Evolutionary conservation across 2,888 invertebrate species (phyloP).

Genomic region (Agrypnus murinus): DNA sequence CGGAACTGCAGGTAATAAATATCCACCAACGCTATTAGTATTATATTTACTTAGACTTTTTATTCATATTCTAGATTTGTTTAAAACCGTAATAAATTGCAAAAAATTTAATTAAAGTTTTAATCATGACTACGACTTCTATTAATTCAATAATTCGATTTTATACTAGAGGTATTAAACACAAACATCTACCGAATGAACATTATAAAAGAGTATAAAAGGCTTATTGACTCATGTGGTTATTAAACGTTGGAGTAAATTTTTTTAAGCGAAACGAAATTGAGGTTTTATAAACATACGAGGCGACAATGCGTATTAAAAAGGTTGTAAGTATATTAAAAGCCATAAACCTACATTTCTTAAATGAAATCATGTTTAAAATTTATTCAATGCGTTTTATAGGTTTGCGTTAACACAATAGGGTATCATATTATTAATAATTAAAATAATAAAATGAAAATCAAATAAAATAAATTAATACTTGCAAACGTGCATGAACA

Average conservation of each 20-base stretch:
- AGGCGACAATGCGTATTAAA: slow-evolving; percentile 30
- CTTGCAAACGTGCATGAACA: slow-evolving; percentile 37
- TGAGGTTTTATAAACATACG: slow-evolving; percentile 7
- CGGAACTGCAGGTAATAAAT: too few relatives aligned
- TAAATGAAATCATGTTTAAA: slow-evolving; percentile 18
- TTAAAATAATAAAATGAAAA: slow-evolving; percentile 19
- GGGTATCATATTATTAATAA: slow-evolving; percentile 23
- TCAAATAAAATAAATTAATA: slow-evolving; percentile 35
- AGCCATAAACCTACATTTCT: slow-evolving; percentile 14
- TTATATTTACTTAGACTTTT: too few relatives aligned
- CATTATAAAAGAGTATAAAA: background rate
- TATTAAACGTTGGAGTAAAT: background rate
- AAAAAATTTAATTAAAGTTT: slow-evolving; percentile 10
- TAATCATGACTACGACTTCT: background rate
- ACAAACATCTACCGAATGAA: background rate
- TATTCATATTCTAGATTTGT: too few relatives aligned
- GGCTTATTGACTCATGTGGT: background rate
- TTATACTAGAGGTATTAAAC: background rate
- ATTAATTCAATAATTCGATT: slow-evolving; percentile 4
- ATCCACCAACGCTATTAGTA: too few relatives aligned
- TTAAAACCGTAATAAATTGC: background rate
- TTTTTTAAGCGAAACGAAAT: slow-evolving; percentile 29
- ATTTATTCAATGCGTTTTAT: slow-evolving; percentile 13
- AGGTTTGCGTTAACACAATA: slow-evolving; percentile 32
- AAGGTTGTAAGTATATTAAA: slow-evolving; percentile 7